Conservation (phyloP, 2,888 invertebrate genomes). For the Pemphredon lugubris region DNA sequence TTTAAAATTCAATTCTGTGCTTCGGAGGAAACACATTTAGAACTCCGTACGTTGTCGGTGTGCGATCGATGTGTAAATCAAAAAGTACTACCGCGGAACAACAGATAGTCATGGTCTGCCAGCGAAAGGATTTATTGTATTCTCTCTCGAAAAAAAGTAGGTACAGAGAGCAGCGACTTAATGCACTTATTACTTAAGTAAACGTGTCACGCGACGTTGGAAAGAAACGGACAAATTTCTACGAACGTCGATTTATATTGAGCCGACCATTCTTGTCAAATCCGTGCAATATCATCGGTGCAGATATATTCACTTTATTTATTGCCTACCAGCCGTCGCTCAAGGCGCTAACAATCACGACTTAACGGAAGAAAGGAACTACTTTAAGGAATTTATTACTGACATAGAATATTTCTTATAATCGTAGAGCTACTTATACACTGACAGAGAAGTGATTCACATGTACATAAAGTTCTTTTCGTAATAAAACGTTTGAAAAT, state of each 20-base stretch:
- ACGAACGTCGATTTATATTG: constrained; percentile 1
- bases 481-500: constrained; percentile 76
- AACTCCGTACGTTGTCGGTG: no score
- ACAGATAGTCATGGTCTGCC: constrained; percentile 15
- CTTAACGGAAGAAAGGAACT: constrained; percentile 45
- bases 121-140: constrained; percentile 17
- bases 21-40: no score
- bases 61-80: background rate
- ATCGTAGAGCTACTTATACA: constrained; percentile 64
- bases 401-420: constrained; percentile 68
- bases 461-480: constrained; percentile 74
- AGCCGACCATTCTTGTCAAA: constrained; percentile 11
- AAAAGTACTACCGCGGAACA: background rate
- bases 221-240: no score
- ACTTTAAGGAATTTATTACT: constrained; percentile 58
- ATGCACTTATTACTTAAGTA: constrained; percentile 62
- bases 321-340: constrained; percentile 37
- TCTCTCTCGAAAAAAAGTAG: constrained; percentile 1
- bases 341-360: constrained; percentile 50
- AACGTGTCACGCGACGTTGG: no score
- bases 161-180: constrained; percentile 46
- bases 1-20: no score
- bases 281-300: constrained; percentile 24
- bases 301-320: constrained; percentile 42
- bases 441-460: constrained; percentile 50